phyloP scores from a whole-genome alignment of 2,113 vertebrate genomes.

The Stictonetta naevosa region DNA sequence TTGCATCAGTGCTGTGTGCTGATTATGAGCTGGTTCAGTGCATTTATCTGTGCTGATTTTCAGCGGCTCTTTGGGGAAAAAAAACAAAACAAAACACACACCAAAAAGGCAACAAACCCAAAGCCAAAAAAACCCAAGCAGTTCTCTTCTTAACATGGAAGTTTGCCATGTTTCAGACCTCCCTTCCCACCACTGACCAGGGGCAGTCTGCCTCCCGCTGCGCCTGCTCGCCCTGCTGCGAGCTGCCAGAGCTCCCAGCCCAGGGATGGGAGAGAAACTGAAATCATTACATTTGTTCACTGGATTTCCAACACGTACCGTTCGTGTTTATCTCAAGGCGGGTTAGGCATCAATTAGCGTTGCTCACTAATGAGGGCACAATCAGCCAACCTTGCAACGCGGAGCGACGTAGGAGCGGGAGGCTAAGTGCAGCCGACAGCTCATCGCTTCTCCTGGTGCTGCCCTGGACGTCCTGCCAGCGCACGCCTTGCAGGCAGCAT shows the following conservation, averaged over 20 bases:
- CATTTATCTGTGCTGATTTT: background rate
- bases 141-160: background rate
- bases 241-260: background rate
- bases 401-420: conserved; percentile 2
- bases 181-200: background rate
- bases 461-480: conserved; percentile 6
- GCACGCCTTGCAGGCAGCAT: no score
- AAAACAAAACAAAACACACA: background rate
- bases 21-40: background rate
- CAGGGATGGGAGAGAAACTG: background rate
- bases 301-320: background rate
- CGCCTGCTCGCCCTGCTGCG: fast-evolving
- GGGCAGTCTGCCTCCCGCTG: background rate
- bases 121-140: background rate
- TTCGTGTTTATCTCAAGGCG: background rate
- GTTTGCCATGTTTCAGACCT: background rate
- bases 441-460: conserved; percentile 56
- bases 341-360: conserved; percentile 39
- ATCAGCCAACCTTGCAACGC: conserved; percentile 45
- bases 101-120: no score
- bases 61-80: background rate
- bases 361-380: conserved; percentile 47
- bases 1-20: background rate
- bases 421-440: conserved; percentile 56
- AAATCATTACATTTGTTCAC: background rate